Conservation (phyloP, 2,797 vertebrate genomes). For the Scolopax bukidnonensis region DNA sequence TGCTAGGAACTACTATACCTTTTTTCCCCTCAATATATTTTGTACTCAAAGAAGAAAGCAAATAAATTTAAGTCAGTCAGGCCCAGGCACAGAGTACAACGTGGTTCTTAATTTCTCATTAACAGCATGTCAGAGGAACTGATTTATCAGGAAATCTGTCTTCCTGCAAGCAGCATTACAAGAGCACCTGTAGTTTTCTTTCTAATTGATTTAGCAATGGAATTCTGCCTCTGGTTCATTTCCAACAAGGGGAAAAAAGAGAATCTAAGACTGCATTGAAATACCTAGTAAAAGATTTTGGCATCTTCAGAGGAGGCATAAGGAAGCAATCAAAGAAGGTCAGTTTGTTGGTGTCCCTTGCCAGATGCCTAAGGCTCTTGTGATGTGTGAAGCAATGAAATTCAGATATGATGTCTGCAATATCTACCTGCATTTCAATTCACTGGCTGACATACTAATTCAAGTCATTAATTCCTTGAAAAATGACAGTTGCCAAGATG, state of each 20-base stretch:
- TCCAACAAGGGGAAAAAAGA: background rate
- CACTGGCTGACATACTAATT: background rate
- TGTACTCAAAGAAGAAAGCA: background rate
- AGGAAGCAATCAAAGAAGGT: background rate
- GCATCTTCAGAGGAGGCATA: background rate
- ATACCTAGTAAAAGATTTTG: background rate
- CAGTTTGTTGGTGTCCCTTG: background rate
- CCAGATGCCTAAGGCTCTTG: background rate
- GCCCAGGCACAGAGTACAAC: background rate
- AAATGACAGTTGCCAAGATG: background rate
- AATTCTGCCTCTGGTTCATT: conserved; percentile 12
- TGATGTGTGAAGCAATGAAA: background rate
- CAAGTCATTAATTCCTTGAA: background rate
- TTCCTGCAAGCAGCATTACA: conserved; percentile 22
- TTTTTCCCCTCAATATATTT: background rate
- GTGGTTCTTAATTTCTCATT: conserved; percentile 42
- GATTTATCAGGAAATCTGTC: conserved; percentile 64
- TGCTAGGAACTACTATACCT: background rate
- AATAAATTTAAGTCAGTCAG: conserved; percentile 17
- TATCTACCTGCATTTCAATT: background rate
- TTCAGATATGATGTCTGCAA: background rate
- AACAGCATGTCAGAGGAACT: conserved; percentile 38
- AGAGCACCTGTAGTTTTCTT: conserved; percentile 35
- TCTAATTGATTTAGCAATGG: conserved; percentile 44
- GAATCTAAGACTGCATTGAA: background rate